Percentiles rank a stretch among this genome's conserved stretches.
Evolutionary conservation across 2,113 vertebrate species (phyloP).

Genomic region (Xenotilapia longispinis): DNA sequence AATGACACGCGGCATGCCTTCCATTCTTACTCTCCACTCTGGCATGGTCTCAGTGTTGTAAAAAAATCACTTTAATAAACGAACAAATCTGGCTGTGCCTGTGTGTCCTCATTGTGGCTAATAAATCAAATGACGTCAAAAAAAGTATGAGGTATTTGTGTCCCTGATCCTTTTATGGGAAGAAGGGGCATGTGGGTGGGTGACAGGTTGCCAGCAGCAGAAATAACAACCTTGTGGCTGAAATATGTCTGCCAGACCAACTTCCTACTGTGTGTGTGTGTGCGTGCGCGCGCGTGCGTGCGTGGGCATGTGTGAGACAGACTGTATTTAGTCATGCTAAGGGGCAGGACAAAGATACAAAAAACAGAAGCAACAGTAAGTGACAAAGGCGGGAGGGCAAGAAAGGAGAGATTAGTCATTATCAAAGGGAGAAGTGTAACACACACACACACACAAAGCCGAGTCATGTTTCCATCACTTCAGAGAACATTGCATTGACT

Average conservation of each 20-base stretch:
- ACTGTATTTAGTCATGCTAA: slow-evolving; percentile 54
- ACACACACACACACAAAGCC: not conserved
- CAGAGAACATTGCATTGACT: not conserved
- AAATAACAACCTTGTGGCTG: slow-evolving; percentile 41
- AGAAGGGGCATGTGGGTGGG: not conserved
- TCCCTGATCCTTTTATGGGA: not conserved
- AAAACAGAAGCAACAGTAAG: slow-evolving; percentile 51
- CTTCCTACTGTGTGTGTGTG: not conserved
- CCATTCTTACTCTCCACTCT: not conserved
- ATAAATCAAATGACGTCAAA: slow-evolving; percentile 16
- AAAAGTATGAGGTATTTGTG: slow-evolving; percentile 10
- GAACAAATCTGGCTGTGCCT: not conserved
- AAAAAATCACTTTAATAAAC: slow-evolving; percentile 15
- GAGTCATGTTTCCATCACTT: not conserved
- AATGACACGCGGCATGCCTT: not conserved
- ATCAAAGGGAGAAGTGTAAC: slow-evolving; percentile 4
- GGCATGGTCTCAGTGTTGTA: not conserved
- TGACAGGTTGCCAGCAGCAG: slow-evolving; percentile 23
- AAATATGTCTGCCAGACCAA: slow-evolving; percentile 35
- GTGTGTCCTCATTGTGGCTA: not conserved
- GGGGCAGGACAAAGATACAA: slow-evolving; percentile 56
- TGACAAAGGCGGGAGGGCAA: slow-evolving; percentile 44
- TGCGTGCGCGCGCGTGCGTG: fast-evolving
- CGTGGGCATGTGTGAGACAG: not conserved
- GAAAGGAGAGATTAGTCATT: slow-evolving; percentile 33